These are phyloP conservation scores for Adelphocoris suturalis DNA, from an alignment of 2,888 invertebrate species.

Conservation along the genomic window DNA sequence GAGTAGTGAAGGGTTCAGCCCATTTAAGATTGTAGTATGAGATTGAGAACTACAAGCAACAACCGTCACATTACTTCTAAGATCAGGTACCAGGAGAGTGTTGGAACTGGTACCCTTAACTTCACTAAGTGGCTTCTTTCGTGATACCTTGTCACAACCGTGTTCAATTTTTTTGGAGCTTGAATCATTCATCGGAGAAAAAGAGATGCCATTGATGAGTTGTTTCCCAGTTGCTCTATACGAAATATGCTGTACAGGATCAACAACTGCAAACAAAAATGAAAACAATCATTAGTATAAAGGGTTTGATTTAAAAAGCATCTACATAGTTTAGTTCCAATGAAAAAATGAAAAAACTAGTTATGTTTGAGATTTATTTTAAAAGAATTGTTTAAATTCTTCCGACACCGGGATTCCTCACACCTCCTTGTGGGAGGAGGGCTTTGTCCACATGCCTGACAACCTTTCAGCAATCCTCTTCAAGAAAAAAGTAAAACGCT, in stretches of 20 bases:
- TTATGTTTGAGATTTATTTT: too few species aligned
- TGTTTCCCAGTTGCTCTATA: not conserved
- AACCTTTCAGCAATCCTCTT: too few species aligned
- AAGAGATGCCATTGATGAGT: not conserved
- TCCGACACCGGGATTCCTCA: too few species aligned
- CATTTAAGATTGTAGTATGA: not conserved
- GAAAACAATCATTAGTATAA: too few species aligned
- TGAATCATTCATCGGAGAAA: not conserved
- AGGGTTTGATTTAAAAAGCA: too few species aligned
- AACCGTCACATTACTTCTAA: not conserved
- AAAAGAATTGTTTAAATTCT: too few species aligned
- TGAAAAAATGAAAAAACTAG: too few species aligned
- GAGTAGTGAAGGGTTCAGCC: not conserved
- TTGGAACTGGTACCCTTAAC: slow-evolving; percentile 20
- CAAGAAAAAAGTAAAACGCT: too few species aligned
- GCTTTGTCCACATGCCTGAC: too few species aligned
- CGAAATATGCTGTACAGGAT: not conserved
- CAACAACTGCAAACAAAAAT: slow-evolving; percentile 1
- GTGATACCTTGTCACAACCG: slow-evolving; percentile 65
- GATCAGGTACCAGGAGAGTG: not conserved
- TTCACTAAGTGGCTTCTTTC: slow-evolving; percentile 66
- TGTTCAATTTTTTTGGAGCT: slow-evolving; percentile 63
- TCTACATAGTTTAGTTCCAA: too few species aligned
- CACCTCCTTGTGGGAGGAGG: too few species aligned
- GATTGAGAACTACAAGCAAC: not conserved